Evolutionary conservation across 2,888 invertebrate genomes (phyloP), one percentile per base, ranked within the genome.

Genomic region (Adelphocoris suturalis): DNA sequence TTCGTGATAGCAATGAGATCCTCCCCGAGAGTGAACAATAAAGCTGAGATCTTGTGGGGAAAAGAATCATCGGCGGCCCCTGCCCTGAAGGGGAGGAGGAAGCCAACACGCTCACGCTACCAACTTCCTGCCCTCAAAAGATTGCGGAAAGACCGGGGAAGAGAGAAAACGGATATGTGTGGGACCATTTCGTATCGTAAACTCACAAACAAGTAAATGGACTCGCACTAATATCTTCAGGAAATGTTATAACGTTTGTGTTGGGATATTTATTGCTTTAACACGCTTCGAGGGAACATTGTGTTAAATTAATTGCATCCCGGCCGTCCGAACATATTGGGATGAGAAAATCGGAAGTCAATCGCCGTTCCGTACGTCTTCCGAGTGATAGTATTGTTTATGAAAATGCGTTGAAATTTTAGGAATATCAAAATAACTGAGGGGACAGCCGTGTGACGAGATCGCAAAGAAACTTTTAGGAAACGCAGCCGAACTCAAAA

Each of bases 221-320:
- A 5, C 48, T 82, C 52, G n/a, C 82, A 82, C 82, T 82, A 82
- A 82, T 82, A 82, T 48, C 82, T 82, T 82, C 82, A 82, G 82
- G 82, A 82, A 82, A 82, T 52, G 52, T 52, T 27, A 82, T 82
- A 82, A 48, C 82, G 47, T 48, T 48, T 23, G 23, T 68, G 23
- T 19, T 68, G 68, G 19, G 23, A 23, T 68, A 68, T 68, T 68
- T 68, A 68, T 68, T 68, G 68, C 68, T 68, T 11, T 27, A 68
- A 19, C 68, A 68, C 68, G 68, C 68, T 19, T 68, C 11, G 11
- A 13, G 68, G 23, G 27, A 19, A 68, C 68, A 68, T 68, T 68
- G 19, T 68, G 68, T 23, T 19, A 19, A 23, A 68, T 19, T 68
- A 68, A 68, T 23, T 68, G 68, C 9, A 23, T 68, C 23, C 27